Base-by-base conservation (phyloP, 2,888 invertebrate genomes). In the Caenorhabditis afra region DNA sequence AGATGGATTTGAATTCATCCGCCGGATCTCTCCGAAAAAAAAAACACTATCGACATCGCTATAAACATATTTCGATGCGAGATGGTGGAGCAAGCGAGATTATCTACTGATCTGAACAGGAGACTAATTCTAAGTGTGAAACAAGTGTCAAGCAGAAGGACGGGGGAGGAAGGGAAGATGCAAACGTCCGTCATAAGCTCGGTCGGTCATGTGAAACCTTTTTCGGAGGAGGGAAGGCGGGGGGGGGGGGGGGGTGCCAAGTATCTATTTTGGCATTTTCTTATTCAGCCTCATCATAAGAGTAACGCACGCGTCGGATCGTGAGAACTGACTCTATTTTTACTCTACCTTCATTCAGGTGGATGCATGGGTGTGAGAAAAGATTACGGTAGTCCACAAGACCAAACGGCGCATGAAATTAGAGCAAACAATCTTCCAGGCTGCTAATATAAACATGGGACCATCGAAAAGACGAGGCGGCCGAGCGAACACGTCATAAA, bases 231-330 rank as follows among this genome's bases (percentile, higher is more conserved):
- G n/a, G n/a, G n/a, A n/a, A n/a, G n/a, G n/a, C n/a, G n/a, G n/a
- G n/a, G n/a, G n/a, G n/a, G n/a, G n/a, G n/a, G n/a, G n/a, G n/a
- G n/a, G n/a, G 57, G 67, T 50, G 50, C 55, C 70, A 57, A 73
- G 64, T 73, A 64, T 73, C 73, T 73, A 73, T 73, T 73, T 64
- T 64, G 64, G 55, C 57, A 58, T 73, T 71, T 70, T 70, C 61
- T 45, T 71, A 71, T 71, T 29, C 29, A n/a, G n/a, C n/a, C n/a
- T 64, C 71, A 71, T 71, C 57, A 73, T 49, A 45, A 44, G 12
- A 20, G 35, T 18, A 49, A 64, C 11, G 22, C 49, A 23, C 37
- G 71, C 47, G 55, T 49, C 47, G 18, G 64, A 73, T 73, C 64
- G 73, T 73, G 73, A 23, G 73, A 73, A 73, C 14, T n/a, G 49